phyloP scores from a whole-genome alignment of 2,888 invertebrate species.

The Chloroclystis v-ata region DNA sequence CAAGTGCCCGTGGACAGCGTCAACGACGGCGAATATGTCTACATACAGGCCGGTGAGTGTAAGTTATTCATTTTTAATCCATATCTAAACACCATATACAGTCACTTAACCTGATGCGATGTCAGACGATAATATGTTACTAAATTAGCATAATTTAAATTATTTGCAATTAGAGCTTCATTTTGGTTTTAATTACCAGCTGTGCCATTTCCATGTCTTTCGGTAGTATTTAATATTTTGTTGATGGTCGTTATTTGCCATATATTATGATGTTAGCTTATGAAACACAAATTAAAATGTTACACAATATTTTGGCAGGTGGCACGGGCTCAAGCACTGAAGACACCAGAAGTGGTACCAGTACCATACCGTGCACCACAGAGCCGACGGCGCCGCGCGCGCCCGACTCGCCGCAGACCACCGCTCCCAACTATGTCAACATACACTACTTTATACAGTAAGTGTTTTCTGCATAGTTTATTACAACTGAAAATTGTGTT shows the following conservation, averaged over 20 bases:
- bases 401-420: slow-evolving; percentile 85
- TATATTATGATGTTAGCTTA: too few species aligned
- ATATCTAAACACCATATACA: too few species aligned
- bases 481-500: too few species aligned
- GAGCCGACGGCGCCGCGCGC: slow-evolving; percentile 68
- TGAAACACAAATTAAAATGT: too few species aligned
- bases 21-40: slow-evolving; percentile 85
- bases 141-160: too few species aligned
- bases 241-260: too few species aligned
- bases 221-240: too few species aligned
- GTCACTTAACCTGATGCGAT: too few species aligned
- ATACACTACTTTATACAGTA: slow-evolving; percentile 94
- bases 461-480: slow-evolving; percentile 51
- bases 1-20: slow-evolving; percentile 82
- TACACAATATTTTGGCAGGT: slow-evolving; percentile 35
- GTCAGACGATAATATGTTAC: too few species aligned
- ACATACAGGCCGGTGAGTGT: slow-evolving; percentile 81
- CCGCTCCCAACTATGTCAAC: slow-evolving; percentile 92
- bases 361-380: slow-evolving; percentile 71
- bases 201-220: too few species aligned
- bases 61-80: not conserved
- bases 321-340: slow-evolving; percentile 83
- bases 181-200: too few species aligned
- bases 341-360: slow-evolving; percentile 79
- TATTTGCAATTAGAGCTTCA: too few species aligned